Evolutionary conservation across 2,888 invertebrate species (phyloP).

Genomic region (Gastracanthus pulcherrimus): DNA sequence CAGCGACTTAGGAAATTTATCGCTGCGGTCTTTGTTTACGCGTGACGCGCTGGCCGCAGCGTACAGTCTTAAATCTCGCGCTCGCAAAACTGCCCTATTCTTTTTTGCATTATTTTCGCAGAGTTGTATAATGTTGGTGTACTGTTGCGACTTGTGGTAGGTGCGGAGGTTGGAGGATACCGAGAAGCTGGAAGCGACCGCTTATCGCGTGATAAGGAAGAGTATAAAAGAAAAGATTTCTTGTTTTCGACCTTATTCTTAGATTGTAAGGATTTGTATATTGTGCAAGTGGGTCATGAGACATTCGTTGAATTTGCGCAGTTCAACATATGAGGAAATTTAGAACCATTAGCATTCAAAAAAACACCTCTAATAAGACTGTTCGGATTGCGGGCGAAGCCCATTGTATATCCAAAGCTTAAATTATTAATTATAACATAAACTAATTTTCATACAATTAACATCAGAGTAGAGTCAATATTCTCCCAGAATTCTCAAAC

Average conservation of each 20-base stretch:
- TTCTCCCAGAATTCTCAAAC: no score
- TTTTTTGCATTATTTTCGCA: background rate
- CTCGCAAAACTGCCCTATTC: constrained; percentile 59
- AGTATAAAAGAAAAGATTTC: background rate
- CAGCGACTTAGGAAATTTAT: constrained; percentile 77
- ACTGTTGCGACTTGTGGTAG: constrained; percentile 7
- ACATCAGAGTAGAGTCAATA: no score
- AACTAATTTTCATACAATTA: no score
- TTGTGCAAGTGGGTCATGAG: background rate
- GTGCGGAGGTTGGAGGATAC: constrained; percentile 25
- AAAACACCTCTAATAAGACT: no score
- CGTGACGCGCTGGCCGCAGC: constrained; percentile 60
- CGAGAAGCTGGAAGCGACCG: background rate
- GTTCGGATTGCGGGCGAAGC: no score
- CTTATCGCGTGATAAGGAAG: constrained; percentile 24
- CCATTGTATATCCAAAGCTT: no score
- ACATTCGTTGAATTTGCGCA: background rate
- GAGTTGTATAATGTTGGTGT: no score
- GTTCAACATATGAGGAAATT: no score
- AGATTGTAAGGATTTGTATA: background rate
- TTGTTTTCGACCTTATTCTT: background rate
- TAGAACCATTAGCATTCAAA: no score
- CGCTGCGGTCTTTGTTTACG: constrained; percentile 64
- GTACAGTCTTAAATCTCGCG: constrained; percentile 68
- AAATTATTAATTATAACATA: no score